A percentile compares a stretch with the other conserved stretches of the same genome.
These are phyloP conservation scores for Drosophila cognata DNA, from an alignment of 2,888 invertebrate genomes.

Conservation along the genomic window DNA sequence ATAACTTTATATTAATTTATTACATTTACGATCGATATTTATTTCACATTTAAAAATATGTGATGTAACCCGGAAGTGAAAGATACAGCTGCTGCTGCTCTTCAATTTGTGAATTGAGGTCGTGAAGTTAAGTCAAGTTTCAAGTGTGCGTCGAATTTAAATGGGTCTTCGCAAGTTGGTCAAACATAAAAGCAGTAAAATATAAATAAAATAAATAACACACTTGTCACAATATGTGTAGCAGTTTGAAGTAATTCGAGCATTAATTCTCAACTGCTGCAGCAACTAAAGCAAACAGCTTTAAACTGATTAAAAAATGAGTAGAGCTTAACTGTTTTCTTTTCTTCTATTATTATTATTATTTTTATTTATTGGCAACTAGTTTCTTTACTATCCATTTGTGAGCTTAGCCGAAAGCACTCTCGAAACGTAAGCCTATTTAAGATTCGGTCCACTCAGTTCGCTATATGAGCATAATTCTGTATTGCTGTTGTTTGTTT, in stretches of 20 bases:
- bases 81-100: not conserved
- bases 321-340: not conserved
- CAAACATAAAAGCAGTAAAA: not conserved
- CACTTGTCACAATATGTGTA: not conserved
- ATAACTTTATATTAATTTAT: not conserved
- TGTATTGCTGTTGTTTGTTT: constrained; percentile 18
- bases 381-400: not conserved
- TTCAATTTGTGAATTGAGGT: not conserved
- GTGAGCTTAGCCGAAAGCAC: not conserved
- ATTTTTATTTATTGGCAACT: not conserved
- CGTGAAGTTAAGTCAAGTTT: not conserved
- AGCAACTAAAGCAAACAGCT: not conserved
- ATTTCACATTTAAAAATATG: not conserved
- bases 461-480: not conserved
- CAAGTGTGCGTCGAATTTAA: not conserved
- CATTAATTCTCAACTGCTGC: not conserved
- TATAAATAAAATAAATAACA: too few relatives aligned
- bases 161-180: not conserved
- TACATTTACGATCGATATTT: not conserved
- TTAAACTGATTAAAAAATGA: not conserved
- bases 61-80: not conserved
- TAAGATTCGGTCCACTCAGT: constrained; percentile 19
- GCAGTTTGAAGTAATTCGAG: not conserved
- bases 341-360: not conserved
- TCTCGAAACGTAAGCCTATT: constrained; percentile 16